These are phyloP conservation scores for Aphodius sticticus DNA, from an alignment of 2,888 invertebrate species.

Conservation along the genomic window DNA sequence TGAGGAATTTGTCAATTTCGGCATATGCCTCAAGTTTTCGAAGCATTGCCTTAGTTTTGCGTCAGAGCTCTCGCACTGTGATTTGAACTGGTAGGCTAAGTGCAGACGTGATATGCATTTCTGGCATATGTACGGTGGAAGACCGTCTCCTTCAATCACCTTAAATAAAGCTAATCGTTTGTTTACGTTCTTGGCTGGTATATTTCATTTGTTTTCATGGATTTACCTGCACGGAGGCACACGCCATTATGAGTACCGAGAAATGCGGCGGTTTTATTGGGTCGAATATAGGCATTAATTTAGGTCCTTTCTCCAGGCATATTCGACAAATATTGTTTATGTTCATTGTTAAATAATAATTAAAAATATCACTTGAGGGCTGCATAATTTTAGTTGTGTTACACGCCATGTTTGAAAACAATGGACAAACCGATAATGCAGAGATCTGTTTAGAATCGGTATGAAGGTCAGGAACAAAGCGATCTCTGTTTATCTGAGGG, in stretches of 20 bases:
- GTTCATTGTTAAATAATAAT: slow-evolving; percentile 58
- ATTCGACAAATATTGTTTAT: slow-evolving; percentile 59
- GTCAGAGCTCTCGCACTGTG: slow-evolving; percentile 58
- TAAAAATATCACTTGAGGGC: slow-evolving; percentile 52
- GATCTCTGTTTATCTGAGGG: too few species aligned
- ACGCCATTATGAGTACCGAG: slow-evolving; percentile 59
- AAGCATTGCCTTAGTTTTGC: slow-evolving; percentile 57
- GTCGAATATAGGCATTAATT: slow-evolving; percentile 60
- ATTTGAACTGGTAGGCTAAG: slow-evolving; percentile 59
- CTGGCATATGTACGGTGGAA: slow-evolving; percentile 58
- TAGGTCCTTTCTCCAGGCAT: slow-evolving; percentile 57
- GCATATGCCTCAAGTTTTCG: slow-evolving; percentile 51
- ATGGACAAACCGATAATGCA: neutral
- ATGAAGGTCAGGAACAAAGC: neutral
- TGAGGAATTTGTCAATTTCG: slow-evolving; percentile 44
- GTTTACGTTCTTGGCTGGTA: slow-evolving; percentile 22
- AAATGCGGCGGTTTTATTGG: slow-evolving; percentile 59
- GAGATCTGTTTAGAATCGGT: neutral
- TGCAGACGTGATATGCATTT: slow-evolving; percentile 58
- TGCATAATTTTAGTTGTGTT: slow-evolving; percentile 51
- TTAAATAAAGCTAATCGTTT: slow-evolving; percentile 44
- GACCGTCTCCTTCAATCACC: slow-evolving; percentile 58
- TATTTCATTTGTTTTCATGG: neutral
- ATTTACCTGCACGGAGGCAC: slow-evolving; percentile 59
- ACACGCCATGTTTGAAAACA: slow-evolving; percentile 44